Percentiles rank a stretch among this genome's conserved stretches.
These are phyloP conservation scores for Phania funesta DNA, from an alignment of 2,888 invertebrate species.

Conservation along the genomic window DNA sequence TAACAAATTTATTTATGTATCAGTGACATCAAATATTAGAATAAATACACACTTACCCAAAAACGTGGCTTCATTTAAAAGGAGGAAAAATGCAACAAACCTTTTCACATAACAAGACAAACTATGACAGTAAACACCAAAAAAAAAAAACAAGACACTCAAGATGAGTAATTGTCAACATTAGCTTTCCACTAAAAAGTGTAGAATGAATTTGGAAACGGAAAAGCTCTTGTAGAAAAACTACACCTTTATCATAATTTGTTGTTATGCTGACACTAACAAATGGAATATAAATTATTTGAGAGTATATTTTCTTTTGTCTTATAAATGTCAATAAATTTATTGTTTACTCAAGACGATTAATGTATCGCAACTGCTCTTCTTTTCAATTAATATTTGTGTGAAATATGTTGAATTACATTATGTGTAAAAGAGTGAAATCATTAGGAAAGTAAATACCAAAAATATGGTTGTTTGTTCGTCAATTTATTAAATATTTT, in stretches of 20 bases:
- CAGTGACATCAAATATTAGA: too few species aligned
- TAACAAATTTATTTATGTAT: too few species aligned
- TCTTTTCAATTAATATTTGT: background rate
- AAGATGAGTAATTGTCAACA: conserved; percentile 16
- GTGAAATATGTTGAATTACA: background rate
- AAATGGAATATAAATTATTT: background rate
- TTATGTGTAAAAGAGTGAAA: background rate
- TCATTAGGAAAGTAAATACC: background rate
- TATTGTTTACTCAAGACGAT: conserved; percentile 1
- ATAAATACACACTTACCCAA: background rate
- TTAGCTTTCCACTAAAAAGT: background rate
- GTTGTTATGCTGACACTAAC: background rate
- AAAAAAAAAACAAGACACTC: background rate
- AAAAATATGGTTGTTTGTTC: too few species aligned
- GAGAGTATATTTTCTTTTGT: background rate
- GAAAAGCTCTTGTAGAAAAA: background rate
- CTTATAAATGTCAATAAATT: background rate
- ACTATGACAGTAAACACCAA: background rate
- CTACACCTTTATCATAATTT: background rate
- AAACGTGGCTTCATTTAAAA: background rate
- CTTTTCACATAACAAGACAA: background rate
- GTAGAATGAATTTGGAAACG: background rate
- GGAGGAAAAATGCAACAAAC: background rate
- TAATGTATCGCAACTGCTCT: background rate
- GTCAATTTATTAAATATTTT: too few species aligned